Evolutionary conservation across 2,888 invertebrate species (phyloP).

Genomic region (Cantharis rustica): DNA sequence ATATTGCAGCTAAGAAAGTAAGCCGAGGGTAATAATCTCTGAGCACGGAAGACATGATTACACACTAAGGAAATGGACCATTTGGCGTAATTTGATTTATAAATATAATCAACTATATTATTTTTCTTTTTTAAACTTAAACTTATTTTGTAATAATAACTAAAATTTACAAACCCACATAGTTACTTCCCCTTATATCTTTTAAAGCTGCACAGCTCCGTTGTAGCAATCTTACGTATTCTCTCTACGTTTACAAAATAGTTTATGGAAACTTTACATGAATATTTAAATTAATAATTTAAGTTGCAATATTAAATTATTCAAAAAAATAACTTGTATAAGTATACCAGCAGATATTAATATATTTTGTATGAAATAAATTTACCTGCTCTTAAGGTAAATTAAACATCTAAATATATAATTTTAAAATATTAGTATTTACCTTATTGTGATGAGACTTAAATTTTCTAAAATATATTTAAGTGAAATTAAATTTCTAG

Average conservation of each 20-base stretch:
- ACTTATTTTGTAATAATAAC: constrained; percentile 1
- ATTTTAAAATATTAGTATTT: neutral
- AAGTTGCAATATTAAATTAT: neutral
- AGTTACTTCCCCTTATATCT: neutral
- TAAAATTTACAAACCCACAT: neutral
- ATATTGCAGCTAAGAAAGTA: constrained; percentile 33
- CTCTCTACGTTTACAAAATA: neutral
- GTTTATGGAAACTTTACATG: neutral
- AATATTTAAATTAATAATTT: neutral
- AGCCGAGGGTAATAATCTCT: constrained; percentile 41
- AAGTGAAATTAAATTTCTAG: neutral
- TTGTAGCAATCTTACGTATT: neutral
- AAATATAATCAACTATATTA: constrained; percentile 40
- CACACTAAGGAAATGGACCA: constrained; percentile 42
- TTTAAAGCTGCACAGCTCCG: neutral
- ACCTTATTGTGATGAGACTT: neutral
- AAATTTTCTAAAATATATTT: neutral
- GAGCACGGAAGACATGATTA: constrained; percentile 43
- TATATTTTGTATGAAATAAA: neutral
- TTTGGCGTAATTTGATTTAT: constrained; percentile 44
- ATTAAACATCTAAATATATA: too few species aligned
- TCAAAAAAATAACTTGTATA: neutral
- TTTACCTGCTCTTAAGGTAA: too few species aligned
- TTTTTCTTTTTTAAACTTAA: constrained; percentile 9
- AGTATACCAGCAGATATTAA: neutral